A percentile compares a stretch with the other conserved stretches of the same genome.
These are phyloP conservation scores for Luehdorfia chinensis DNA, from an alignment of 1,140 invertebrate genomes.

Conservation along the genomic window DNA sequence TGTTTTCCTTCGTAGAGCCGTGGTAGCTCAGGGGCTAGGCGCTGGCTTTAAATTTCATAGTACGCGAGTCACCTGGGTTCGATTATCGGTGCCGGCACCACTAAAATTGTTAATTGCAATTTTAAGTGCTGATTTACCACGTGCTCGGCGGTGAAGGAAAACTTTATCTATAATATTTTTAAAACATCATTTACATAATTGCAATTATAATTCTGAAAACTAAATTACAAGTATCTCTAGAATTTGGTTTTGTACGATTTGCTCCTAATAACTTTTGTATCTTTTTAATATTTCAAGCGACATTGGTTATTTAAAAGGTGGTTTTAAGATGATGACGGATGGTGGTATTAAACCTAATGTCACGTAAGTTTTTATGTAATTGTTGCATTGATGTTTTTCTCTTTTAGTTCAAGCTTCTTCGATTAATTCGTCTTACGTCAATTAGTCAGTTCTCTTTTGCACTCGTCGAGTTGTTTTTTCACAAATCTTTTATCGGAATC, in stretches of 20 bases:
- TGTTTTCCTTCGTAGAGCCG: no score
- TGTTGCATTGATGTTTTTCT: neutral
- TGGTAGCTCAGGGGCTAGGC: no score
- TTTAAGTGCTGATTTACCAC: no score
- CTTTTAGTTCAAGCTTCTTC: slow-evolving; percentile 15
- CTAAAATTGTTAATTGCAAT: no score
- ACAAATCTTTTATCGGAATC: slow-evolving; percentile 21
- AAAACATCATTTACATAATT: neutral
- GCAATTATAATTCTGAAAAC: neutral
- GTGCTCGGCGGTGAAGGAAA: neutral
- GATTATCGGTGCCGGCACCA: no score
- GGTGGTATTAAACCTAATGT: slow-evolving; percentile 1
- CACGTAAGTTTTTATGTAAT: neutral
- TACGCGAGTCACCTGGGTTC: no score
- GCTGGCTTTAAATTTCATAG: no score
- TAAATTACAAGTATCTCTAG: neutral
- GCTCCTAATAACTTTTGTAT: neutral
- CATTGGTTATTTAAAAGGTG: slow-evolving; percentile 9
- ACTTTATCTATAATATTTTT: neutral
- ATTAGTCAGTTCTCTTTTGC: slow-evolving; percentile 30
- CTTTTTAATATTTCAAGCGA: neutral
- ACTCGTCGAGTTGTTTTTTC: slow-evolving; percentile 22
- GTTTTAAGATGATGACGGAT: slow-evolving; percentile 8
- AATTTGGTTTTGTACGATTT: neutral
- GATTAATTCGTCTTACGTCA: slow-evolving; percentile 41